Evolutionary conservation across 2,113 vertebrate genomes (phyloP), one percentile per base, ranked within the genome.

Genomic region (Diadophis punctatus): DNA sequence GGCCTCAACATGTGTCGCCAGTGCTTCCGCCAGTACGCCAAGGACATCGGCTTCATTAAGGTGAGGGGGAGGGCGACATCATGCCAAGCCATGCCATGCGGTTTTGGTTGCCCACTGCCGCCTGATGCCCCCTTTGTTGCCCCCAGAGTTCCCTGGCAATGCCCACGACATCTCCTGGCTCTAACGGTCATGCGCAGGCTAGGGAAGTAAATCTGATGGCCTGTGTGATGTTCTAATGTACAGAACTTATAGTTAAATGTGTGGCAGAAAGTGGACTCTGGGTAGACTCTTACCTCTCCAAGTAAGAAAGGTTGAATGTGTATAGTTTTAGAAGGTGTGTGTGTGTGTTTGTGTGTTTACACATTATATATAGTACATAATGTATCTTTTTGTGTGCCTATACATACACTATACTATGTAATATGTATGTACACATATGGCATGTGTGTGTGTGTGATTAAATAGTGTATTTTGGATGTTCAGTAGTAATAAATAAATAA

Each of bases 21-120:
- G 97, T 99, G 99, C 97, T 99, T 99, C 98, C 98, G 99, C 39
- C 99, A 99, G 96, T 99, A 99, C 95, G 99, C 99, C 0, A 99
- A 99, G 94, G 99, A 99, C 52, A 99, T 99, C 89, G 99, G 99
- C 86, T 99, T 99, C 87, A 97, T 55, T 20, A 55, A 53, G 48
- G 48, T 49, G 20, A 2, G 34, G 46, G 23, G 22, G n/a, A n/a
- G n/a, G n/a, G n/a, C n/a, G n/a, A n/a, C n/a, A n/a, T n/a, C n/a
- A n/a, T n/a, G n/a, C n/a, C n/a, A n/a, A n/a, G n/a, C 8, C 34
- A 20, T 9, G 68, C 34, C 14, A 2, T n/a, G n/a, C n/a, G n/a
- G n/a, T n/a, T n/a, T n/a, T n/a, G n/a, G n/a, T n/a, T n/a, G n/a
- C n/a, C n/a, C n/a, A n/a, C n/a, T 39, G 30, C 30, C 5, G 5